These are phyloP conservation scores for Drosophila athabasca DNA, from an alignment of 1,140 invertebrate species.

Conservation along the genomic window DNA sequence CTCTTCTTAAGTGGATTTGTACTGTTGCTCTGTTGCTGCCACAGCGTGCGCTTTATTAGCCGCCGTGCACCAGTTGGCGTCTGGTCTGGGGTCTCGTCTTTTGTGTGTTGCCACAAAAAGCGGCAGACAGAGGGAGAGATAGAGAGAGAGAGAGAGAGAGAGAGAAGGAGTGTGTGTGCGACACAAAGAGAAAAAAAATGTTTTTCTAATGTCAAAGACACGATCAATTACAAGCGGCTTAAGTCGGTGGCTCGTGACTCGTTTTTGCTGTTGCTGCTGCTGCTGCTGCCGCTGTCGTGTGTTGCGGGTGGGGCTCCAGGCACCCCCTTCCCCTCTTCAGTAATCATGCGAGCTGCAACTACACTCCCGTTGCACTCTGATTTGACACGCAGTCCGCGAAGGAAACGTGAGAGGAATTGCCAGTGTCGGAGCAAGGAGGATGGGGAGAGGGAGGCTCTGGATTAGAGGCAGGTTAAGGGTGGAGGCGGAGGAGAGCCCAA, in stretches of 20 bases:
- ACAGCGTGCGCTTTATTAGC: constrained; percentile 61
- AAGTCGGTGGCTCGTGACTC: constrained; percentile 53
- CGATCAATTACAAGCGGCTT: constrained; percentile 62
- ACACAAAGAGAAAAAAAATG: constrained; percentile 18
- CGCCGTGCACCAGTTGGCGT: constrained; percentile 55
- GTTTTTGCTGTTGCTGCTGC: constrained; percentile 24
- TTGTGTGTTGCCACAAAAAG: constrained; percentile 46
- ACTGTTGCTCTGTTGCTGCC: constrained; percentile 36
- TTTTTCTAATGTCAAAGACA: constrained; percentile 65
- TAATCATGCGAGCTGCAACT: constrained; percentile 8
- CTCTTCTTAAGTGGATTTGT: constrained; percentile 54
- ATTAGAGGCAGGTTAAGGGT: constrained; percentile 9
- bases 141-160: not conserved
- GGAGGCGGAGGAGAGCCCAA: constrained; percentile 3
- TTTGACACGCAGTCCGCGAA: constrained; percentile 45
- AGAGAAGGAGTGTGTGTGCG: not conserved
- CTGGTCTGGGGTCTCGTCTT: constrained; percentile 34
- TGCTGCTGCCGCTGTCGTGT: constrained; percentile 22
- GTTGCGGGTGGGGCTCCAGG: constrained; percentile 13
- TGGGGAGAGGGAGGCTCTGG: not conserved
- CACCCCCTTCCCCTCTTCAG: not conserved
- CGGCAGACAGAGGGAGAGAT: constrained; percentile 3
- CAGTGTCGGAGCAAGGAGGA: not conserved
- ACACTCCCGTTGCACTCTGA: constrained; percentile 22
- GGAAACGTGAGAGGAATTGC: constrained; percentile 37